Percentiles rank a stretch among this genome's conserved stretches.
phyloP scores from a whole-genome alignment of 2,888 invertebrate species.

The Ophion costatus region DNA sequence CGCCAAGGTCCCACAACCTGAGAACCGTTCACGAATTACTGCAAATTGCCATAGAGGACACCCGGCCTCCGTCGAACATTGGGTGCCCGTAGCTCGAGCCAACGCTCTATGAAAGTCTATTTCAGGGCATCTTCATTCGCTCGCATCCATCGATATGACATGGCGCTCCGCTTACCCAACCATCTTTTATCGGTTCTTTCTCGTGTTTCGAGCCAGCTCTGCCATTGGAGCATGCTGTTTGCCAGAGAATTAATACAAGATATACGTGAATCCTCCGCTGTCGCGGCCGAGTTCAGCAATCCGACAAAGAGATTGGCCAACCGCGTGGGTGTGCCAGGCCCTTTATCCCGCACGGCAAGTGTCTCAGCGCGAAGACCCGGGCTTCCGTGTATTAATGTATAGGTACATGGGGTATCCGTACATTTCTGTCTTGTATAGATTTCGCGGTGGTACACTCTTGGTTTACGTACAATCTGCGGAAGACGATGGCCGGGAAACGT shows the following conservation, averaged over 20 bases:
- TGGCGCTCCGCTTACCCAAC: background rate
- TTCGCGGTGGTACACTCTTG: slow-evolving; percentile 8
- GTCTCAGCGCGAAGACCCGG: background rate
- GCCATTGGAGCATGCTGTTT: background rate
- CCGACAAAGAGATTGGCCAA: slow-evolving; percentile 10
- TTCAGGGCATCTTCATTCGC: slow-evolving; percentile 41
- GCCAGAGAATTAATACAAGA: slow-evolving; percentile 32
- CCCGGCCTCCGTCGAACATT: slow-evolving; percentile 14
- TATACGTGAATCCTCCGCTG: slow-evolving; percentile 4
- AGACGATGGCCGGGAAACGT: slow-evolving; percentile 44
- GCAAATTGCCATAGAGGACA: slow-evolving; percentile 67
- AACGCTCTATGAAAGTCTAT: slow-evolving; percentile 24
- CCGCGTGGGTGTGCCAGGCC: slow-evolving; percentile 8
- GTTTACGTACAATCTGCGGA: slow-evolving; percentile 5
- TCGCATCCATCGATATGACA: slow-evolving; percentile 44
- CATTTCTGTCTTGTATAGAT: slow-evolving; percentile 2
- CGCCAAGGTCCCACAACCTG: slow-evolving; percentile 21
- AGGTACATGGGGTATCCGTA: background rate
- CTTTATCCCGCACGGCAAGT: slow-evolving; percentile 2
- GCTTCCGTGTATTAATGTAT: slow-evolving; percentile 10
- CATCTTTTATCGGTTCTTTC: slow-evolving; percentile 13
- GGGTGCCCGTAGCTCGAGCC: slow-evolving; percentile 5
- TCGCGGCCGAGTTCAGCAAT: slow-evolving; percentile 24
- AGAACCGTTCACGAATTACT: slow-evolving; percentile 65
- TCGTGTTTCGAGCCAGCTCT: background rate